Evolutionary conservation across 2,113 vertebrate genomes (phyloP).

Genomic region (Entomyzon cyanotis): DNA sequence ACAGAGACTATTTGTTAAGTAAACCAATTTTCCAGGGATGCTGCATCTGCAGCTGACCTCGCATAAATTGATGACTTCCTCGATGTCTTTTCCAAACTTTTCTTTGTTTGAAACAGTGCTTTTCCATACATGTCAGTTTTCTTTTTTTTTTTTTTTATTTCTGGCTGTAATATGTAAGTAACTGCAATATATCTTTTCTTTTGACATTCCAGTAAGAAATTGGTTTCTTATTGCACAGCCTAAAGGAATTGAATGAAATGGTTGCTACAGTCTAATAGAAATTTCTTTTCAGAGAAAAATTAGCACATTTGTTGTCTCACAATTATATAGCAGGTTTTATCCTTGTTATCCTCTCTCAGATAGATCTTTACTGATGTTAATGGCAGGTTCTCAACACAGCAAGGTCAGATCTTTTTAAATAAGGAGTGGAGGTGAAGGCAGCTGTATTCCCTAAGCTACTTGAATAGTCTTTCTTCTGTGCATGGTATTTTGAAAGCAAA

Average conservation of each 20-base stretch:
- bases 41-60: not conserved
- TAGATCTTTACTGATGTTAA: not conserved
- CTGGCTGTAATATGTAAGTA: not conserved
- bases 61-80: not conserved
- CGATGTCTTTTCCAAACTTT: not conserved
- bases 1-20: not conserved
- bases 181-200: not conserved
- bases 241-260: not conserved
- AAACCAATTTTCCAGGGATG: not conserved
- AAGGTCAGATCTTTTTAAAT: conserved; percentile 12
- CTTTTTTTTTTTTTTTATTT: not conserved
- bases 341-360: not conserved
- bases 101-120: not conserved
- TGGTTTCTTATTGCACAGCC: not conserved
- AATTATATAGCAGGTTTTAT: not conserved
- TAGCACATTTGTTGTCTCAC: not conserved
- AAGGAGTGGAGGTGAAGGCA: not conserved
- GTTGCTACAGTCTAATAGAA: not conserved
- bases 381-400: not conserved
- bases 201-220: not conserved
- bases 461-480: not conserved
- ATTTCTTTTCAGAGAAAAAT: not conserved
- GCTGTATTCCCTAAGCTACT: not conserved
- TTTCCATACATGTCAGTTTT: not conserved
- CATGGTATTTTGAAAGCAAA: conserved; percentile 30